phyloP scores from a whole-genome alignment of 2,797 vertebrate genomes.

The Trachurus trachurus region DNA sequence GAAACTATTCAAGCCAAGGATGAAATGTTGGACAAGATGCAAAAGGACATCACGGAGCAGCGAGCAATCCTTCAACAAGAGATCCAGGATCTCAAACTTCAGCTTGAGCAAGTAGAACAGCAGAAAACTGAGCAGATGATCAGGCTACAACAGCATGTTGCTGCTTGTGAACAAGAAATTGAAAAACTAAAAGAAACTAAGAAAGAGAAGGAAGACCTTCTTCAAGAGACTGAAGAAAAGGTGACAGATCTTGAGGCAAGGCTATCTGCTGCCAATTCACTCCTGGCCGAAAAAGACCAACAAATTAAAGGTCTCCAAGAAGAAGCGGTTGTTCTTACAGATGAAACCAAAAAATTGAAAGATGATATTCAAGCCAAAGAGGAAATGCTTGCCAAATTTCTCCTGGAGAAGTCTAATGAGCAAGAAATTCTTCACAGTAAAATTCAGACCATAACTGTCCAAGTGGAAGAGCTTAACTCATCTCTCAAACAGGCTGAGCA shows the following conservation, averaged over 20 bases:
- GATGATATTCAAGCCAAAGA: slow-evolving; percentile 71
- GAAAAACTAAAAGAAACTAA: slow-evolving; percentile 63
- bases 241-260: slow-evolving; percentile 69
- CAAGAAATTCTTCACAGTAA: slow-evolving; percentile 71
- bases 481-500: slow-evolving; percentile 67
- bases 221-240: slow-evolving; percentile 66
- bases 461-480: slow-evolving; percentile 49
- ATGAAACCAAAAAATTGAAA: slow-evolving; percentile 50
- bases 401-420: slow-evolving; percentile 60
- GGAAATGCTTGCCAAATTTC: slow-evolving; percentile 57
- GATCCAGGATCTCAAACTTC: slow-evolving; percentile 62
- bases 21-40: slow-evolving; percentile 44
- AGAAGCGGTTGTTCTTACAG: slow-evolving; percentile 53
- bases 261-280: slow-evolving; percentile 53
- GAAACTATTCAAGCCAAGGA: slow-evolving; percentile 63
- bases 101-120: slow-evolving; percentile 61
- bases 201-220: slow-evolving; percentile 57
- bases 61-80: slow-evolving; percentile 59
- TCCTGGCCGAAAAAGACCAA: slow-evolving; percentile 72
- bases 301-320: slow-evolving; percentile 77
- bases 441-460: slow-evolving; percentile 73
- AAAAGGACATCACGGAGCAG: slow-evolving; percentile 60
- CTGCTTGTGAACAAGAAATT: slow-evolving; percentile 67
- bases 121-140: slow-evolving; percentile 60
- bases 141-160: slow-evolving; percentile 61